phyloP scores from a whole-genome alignment of 2,797 vertebrate species.

The Centroberyx gerrardi region DNA sequence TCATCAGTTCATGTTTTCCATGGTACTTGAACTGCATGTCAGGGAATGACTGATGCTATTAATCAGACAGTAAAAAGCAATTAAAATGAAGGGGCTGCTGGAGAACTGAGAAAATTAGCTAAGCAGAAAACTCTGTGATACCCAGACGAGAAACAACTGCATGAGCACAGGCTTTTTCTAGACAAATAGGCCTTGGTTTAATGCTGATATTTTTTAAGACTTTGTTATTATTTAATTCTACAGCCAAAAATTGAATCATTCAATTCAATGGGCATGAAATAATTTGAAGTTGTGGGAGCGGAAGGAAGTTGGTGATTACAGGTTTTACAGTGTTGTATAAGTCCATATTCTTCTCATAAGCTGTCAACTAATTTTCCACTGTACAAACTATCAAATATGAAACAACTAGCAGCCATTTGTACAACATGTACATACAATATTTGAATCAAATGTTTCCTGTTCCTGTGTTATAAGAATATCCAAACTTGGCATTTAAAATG shows the following conservation, averaged over 20 bases:
- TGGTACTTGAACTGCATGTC: slow-evolving; percentile 57
- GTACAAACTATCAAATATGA: not conserved
- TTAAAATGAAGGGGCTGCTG: slow-evolving; percentile 34
- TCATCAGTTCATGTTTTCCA: slow-evolving; percentile 53
- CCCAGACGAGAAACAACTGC: not conserved
- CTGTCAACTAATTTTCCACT: not conserved
- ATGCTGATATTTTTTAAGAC: not conserved
- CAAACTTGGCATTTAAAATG: not conserved
- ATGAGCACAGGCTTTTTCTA: not conserved
- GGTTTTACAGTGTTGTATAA: not conserved
- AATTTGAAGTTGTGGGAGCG: no score
- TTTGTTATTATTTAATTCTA: no score
- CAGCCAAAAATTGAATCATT: no score
- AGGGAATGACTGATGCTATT: slow-evolving; percentile 55
- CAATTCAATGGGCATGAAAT: no score
- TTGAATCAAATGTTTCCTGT: not conserved
- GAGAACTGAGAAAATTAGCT: slow-evolving; percentile 28
- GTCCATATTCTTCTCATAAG: not conserved
- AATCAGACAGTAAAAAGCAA: slow-evolving; percentile 52
- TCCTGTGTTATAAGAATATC: not conserved
- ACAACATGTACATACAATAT: no score
- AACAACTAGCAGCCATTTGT: not conserved
- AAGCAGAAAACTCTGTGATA: slow-evolving; percentile 20
- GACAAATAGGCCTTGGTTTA: not conserved
- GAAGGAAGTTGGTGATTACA: no score